phyloP scores from a whole-genome alignment of 2,888 invertebrate genomes.

The Trachelus iudaicus region DNA sequence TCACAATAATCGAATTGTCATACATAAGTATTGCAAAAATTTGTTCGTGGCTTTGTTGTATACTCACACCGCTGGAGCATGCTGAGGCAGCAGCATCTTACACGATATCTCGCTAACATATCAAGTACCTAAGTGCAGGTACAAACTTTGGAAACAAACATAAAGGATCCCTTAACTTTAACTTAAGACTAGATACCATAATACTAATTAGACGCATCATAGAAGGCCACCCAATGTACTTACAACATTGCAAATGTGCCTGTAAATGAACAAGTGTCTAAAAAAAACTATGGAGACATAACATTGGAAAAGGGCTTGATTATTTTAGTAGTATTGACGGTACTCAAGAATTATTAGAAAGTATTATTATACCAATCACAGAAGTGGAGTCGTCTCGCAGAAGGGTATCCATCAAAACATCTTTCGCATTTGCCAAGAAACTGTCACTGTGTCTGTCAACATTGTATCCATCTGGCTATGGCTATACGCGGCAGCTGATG shows the following conservation, averaged over 20 bases:
- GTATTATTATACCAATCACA: conserved; percentile 57
- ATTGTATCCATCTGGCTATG: conserved; percentile 52
- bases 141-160: conserved; percentile 55
- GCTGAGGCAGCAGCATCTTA: conserved; percentile 54
- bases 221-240: conserved; percentile 61
- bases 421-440: conserved; percentile 48
- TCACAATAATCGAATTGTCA: conserved; percentile 41
- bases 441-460: conserved; percentile 50
- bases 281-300: conserved; percentile 31
- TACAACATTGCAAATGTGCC: conserved; percentile 62
- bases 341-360: conserved; percentile 53
- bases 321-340: conserved; percentile 23
- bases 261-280: conserved; percentile 43
- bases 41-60: conserved; percentile 48
- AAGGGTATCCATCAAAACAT: conserved; percentile 55
- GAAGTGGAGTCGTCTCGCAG: conserved; percentile 57
- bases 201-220: conserved; percentile 35
- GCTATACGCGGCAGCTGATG: conserved; percentile 53
- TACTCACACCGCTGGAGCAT: conserved; percentile 60
- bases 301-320: conserved; percentile 14
- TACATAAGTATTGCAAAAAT: conserved; percentile 26
- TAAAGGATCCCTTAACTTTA: conserved; percentile 43
- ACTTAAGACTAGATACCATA: conserved; percentile 48
- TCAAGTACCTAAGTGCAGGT: conserved; percentile 61
- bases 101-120: conserved; percentile 59